Evolutionary conservation across 2,113 vertebrate genomes (phyloP), one percentile per base, ranked within the genome.

Genomic region (Scopus umbretta): DNA sequence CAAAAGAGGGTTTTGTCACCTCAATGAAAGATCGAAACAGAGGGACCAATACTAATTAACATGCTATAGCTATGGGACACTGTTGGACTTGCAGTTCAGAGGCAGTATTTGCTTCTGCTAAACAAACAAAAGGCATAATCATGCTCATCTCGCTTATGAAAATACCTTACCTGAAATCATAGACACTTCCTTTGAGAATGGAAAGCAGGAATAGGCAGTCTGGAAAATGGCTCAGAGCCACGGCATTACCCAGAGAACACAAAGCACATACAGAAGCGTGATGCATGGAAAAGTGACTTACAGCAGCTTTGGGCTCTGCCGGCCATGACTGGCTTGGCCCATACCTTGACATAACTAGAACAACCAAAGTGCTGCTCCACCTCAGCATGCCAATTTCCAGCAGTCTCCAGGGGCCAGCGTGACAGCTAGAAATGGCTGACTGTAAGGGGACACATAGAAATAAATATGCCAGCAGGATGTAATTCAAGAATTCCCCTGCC

Each of bases 401-500:
- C 40, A 79, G 36, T 72, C 68, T 84, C 67, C 80, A 74, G 67
- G 30, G 58, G 45, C 78, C 80, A 76, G 45, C 2, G 3, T n/a
- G 68, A 86, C 70, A 63, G 38, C 90, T 66, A 80, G 79, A 40
- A 79, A 70, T 78, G 72, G 30, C 47, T 83, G 66, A 65, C 34
- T 82, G 40, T 76, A 52, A 79, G 45, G 70, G 40, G 9, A 84
- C 80, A 59, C 81, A 55, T 1, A 59, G 55, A 82, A 47, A 27
- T 71, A 88, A 91, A 72, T 45, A 52, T 14, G 36, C 47, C 79
- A 86, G 78, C 74, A 91, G 90, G 30, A 45, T 26, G 49, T 70
- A 93, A 82, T 90, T 95, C 75, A 83, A 95, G 85, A 86, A 86
- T 95, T 59, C 22, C 59, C 80, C 63, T 86, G 50, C 53, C 75